Evolutionary conservation across 2,888 invertebrate species (phyloP).

Genomic region (Lasioglossum villosulum): DNA sequence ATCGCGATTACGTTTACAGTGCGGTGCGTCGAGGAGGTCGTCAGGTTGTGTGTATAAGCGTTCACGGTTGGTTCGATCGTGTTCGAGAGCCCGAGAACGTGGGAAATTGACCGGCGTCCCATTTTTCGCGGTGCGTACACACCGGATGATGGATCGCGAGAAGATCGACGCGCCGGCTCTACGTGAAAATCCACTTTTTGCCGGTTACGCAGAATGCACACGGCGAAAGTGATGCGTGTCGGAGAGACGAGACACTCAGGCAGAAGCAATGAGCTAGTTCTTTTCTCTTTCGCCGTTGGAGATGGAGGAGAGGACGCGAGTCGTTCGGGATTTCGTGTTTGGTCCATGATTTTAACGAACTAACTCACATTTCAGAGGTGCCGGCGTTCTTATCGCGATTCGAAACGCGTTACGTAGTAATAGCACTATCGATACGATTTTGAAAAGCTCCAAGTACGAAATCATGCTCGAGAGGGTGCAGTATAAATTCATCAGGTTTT

Average conservation of each 20-base stretch:
- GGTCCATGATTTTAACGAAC: neutral
- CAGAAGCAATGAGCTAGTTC: neutral
- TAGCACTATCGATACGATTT: no score
- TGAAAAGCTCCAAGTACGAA: no score
- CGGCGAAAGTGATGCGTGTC: conserved; percentile 80
- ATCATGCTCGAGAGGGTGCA: no score
- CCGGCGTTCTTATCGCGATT: no score
- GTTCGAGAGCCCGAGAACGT: neutral
- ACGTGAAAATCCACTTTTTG: conserved; percentile 73
- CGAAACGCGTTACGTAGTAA: no score
- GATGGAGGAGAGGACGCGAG: conserved; percentile 37
- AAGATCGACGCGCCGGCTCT: conserved; percentile 66
- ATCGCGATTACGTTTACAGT: neutral
- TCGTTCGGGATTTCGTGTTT: conserved; percentile 1
- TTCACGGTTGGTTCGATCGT: neutral
- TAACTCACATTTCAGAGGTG: no score
- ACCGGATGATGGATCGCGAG: conserved; percentile 62
- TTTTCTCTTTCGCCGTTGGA: conserved; percentile 52
- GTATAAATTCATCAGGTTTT: no score
- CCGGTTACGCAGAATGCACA: conserved; percentile 76
- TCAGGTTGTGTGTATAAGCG: neutral
- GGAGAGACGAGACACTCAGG: conserved; percentile 50
- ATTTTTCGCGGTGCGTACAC: conserved; percentile 14
- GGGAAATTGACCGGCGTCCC: neutral
- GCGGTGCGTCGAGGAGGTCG: neutral